Evolutionary conservation across 2,797 vertebrate species (phyloP), one percentile per base, ranked within the genome.

Genomic region (Eleutherodactylus coqui): DNA sequence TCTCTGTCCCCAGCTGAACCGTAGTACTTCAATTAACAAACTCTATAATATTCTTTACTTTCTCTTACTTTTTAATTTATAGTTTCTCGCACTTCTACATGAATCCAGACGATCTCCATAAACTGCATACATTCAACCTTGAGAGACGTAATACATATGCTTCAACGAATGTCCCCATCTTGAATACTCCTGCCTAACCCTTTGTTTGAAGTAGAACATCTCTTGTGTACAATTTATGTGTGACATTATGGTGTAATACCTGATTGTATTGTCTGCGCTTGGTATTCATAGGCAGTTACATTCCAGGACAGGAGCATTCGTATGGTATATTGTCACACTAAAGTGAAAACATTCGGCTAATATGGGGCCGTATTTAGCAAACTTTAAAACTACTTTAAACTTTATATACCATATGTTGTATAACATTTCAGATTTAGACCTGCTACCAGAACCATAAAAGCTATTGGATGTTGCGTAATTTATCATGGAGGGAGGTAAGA

Each of bases 391-490:
- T 75, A 38, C 85, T 86, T 82, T 79, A 81, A 38, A 75, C 69
- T 86, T 82, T 82, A 86, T 86, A 81, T 60, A 49, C 85, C 85
- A 86, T 86, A 86, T 81, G 78, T 49, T 81, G 41, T 53, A 62
- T 72, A 81, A 67, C 58, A 82, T 82, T 86, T 86, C 78, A 82
- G 49, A 81, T 75, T 53, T 67, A 86, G 21, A 75, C 53, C 58
- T 47, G 55, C 53, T 75, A 67, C 21, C 13, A 27, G 43, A 60
- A 49, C 70, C 69, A 82, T 86, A 81, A 82, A 80, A 86, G 41
- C 36, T 9, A 73, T 58, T 72, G n/a, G 24, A 58, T 82, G 53
- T 51, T 43, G 4, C 10, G n/a, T 55, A 19, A 82, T 82, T 27
- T 51, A 82, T 82, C 6, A 5, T 5, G 43, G 49, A 55, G 7